Percentiles rank a stretch among this genome's conserved stretches.
Conservation (phyloP, 1,140 invertebrate species). For the Pinna nobilis region DNA sequence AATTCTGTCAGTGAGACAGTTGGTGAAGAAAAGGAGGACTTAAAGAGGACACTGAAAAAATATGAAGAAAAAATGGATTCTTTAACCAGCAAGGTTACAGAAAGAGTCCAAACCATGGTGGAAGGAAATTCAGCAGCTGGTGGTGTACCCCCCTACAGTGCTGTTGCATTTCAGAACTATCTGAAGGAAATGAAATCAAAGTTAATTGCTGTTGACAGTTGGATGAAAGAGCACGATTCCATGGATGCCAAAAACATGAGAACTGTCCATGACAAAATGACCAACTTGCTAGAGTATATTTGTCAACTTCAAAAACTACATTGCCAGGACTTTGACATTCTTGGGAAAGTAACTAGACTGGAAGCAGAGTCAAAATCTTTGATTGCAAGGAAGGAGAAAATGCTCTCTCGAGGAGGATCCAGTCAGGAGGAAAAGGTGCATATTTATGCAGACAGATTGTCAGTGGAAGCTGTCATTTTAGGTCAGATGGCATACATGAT, state of each 20-base stretch:
- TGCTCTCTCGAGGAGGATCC: slow-evolving; percentile 29
- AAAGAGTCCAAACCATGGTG: slow-evolving; percentile 41
- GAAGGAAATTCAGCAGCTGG: slow-evolving; percentile 9
- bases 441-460: slow-evolving; percentile 64
- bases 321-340: slow-evolving; percentile 60
- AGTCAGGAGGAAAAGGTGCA: slow-evolving; percentile 62
- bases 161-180: slow-evolving; percentile 59
- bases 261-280: slow-evolving; percentile 56
- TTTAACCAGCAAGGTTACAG: slow-evolving; percentile 47
- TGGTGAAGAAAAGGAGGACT: slow-evolving; percentile 11
- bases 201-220: slow-evolving; percentile 44
- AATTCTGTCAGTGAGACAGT: slow-evolving; percentile 22
- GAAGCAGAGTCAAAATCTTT: slow-evolving; percentile 37
- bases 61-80: slow-evolving; percentile 58
- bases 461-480: slow-evolving; percentile 67
- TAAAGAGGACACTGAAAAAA: slow-evolving; percentile 46
- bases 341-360: slow-evolving; percentile 55
- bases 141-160: slow-evolving; percentile 29
- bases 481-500: slow-evolving; percentile 67
- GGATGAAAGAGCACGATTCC: slow-evolving; percentile 59
- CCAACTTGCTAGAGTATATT: slow-evolving; percentile 58
- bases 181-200: slow-evolving; percentile 58
- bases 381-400: slow-evolving; percentile 38
- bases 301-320: slow-evolving; percentile 56
- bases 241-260: slow-evolving; percentile 56